These are phyloP conservation scores for Gnathonemus echidnorhynchus DNA, from an alignment of 2,113 vertebrate genomes.

Conservation along the genomic window DNA sequence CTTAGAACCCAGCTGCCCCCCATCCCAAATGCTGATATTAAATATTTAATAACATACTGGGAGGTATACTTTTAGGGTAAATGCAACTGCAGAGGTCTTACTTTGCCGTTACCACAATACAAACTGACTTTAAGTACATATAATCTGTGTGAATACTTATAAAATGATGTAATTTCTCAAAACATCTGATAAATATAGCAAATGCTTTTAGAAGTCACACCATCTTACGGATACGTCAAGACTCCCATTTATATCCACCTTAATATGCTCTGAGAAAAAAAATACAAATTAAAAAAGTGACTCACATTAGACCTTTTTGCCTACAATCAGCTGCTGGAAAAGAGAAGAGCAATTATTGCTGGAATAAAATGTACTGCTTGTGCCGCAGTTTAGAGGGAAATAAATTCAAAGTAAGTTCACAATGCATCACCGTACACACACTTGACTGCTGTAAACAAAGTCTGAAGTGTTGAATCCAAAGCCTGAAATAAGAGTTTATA, in stretches of 20 bases:
- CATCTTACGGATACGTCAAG: neutral
- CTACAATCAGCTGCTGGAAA: neutral
- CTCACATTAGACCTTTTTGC: neutral
- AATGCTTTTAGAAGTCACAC: neutral
- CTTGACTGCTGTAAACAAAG: neutral
- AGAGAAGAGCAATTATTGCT: neutral
- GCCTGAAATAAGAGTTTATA: neutral
- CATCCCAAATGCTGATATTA: neutral
- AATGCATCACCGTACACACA: neutral
- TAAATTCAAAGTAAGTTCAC: neutral
- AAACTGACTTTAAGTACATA: neutral
- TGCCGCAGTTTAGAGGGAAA: neutral
- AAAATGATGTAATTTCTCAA: neutral
- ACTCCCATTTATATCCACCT: neutral
- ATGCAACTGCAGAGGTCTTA: neutral
- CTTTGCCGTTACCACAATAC: neutral
- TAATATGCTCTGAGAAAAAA: neutral
- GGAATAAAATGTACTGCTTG: neutral
- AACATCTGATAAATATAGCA: neutral
- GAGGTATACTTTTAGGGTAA: neutral
- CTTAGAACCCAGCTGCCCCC: neutral
- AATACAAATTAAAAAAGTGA: neutral
- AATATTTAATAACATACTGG: neutral
- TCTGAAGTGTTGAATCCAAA: neutral
- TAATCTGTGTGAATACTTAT: neutral